phyloP scores from a whole-genome alignment of 37 sponge, comb jelly and placozoan species.

The Mnemiopsis leidyi region DNA sequence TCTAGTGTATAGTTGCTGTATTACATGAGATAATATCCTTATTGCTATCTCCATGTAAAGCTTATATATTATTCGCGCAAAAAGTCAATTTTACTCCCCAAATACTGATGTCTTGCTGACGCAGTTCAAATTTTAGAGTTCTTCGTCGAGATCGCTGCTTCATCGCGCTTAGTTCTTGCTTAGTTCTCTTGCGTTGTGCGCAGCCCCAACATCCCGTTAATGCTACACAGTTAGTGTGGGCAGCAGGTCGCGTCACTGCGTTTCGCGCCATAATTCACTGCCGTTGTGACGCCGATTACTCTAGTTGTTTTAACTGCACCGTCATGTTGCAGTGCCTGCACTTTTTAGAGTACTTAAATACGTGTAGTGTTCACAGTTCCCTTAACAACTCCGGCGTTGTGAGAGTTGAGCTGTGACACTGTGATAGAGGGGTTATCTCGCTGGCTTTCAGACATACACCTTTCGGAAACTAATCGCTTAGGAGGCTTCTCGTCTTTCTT shows the following conservation, averaged over 20 bases:
- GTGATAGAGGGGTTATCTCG: neutral
- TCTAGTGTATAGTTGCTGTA: too few species aligned
- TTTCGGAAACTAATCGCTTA: neutral
- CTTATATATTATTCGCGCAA: neutral
- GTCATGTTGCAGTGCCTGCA: neutral
- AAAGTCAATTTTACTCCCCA: neutral
- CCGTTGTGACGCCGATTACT: neutral
- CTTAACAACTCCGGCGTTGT: neutral
- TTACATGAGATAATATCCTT: too few species aligned
- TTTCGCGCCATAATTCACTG: neutral
- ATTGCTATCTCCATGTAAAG: neutral
- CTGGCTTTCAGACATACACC: neutral
- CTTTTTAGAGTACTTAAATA: neutral
- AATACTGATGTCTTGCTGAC: neutral
- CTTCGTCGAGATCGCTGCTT: neutral
- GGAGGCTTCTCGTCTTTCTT: neutral
- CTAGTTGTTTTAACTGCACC: neutral
- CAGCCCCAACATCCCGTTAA: too few species aligned
- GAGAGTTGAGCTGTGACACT: too few species aligned
- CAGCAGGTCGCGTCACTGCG: neutral
- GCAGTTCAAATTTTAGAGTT: neutral
- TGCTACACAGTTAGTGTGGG: too few species aligned
- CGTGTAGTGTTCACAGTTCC: neutral
- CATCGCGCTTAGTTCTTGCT: too few species aligned
- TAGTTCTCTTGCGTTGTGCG: too few species aligned